Conservation (phyloP, 1,140 invertebrate genomes). For the Drosophila ficusphila region DNA sequence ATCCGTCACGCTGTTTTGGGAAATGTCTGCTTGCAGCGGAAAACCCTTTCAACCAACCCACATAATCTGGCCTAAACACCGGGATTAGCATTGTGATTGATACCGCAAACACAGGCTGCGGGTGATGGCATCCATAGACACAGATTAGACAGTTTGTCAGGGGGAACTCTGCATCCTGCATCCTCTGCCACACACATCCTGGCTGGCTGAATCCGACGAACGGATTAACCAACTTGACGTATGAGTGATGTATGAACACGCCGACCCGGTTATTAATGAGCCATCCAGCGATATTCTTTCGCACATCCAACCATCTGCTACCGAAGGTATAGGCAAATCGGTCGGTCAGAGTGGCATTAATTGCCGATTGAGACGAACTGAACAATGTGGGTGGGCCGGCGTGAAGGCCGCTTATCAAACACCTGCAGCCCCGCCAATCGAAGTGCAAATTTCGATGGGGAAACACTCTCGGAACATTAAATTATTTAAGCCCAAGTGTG, state of each 20-base stretch:
- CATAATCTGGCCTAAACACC: constrained; percentile 21
- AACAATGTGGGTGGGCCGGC: constrained; percentile 15
- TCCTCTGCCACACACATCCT: constrained; percentile 18
- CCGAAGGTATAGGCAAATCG: constrained; percentile 14
- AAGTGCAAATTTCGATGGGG: constrained; percentile 42
- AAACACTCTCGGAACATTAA: constrained; percentile 40
- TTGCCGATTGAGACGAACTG: constrained; percentile 62
- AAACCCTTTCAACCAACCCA: constrained; percentile 24
- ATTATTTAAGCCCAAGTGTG: constrained; percentile 36
- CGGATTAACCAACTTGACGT: constrained; percentile 76
- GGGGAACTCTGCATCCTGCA: neutral
- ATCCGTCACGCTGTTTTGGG: neutral
- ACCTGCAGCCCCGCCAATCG: constrained; percentile 27
- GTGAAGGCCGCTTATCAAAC: constrained; percentile 26
- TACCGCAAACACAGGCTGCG: constrained; percentile 38
- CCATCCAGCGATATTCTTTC: constrained; percentile 38
- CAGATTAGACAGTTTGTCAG: constrained; percentile 65
- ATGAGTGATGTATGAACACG: constrained; percentile 73
- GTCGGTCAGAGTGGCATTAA: constrained; percentile 58
- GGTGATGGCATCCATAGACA: constrained; percentile 21
- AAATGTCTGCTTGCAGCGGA: neutral
- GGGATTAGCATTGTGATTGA: constrained; percentile 70
- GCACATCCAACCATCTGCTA: constrained; percentile 1
- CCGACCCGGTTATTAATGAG: constrained; percentile 70
- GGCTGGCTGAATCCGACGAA: constrained; percentile 49